Percentiles rank a stretch among this genome's conserved stretches.
phyloP scores from a whole-genome alignment of 2,113 vertebrate genomes.

The Puffinus mauretanicus region DNA sequence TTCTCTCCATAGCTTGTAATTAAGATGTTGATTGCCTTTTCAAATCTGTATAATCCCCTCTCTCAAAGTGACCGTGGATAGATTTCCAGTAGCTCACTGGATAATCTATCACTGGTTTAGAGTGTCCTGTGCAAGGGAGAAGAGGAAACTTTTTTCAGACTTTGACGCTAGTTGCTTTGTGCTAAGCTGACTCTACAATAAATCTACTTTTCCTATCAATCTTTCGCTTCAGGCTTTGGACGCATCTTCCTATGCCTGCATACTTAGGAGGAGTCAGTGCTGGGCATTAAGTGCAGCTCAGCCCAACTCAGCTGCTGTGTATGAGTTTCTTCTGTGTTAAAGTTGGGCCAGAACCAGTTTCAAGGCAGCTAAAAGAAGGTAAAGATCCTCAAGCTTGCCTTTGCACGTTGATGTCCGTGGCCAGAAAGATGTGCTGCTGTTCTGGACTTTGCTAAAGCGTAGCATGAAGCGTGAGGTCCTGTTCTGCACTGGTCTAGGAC shows the following conservation, averaged over 20 bases:
- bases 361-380: slow-evolving; percentile 21
- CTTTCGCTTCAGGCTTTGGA: background rate
- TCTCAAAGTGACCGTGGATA: background rate
- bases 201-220: background rate
- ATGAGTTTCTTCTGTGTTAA: background rate
- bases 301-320: background rate
- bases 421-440: background rate
- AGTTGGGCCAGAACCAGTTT: background rate
- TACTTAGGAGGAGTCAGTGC: background rate
- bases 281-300: background rate
- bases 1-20: background rate
- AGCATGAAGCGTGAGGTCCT: background rate
- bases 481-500: background rate
- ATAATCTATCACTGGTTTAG: background rate
- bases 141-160: background rate
- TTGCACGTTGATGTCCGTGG: background rate
- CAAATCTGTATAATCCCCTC: background rate
- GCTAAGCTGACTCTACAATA: background rate
- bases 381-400: background rate
- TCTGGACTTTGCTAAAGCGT: background rate
- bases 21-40: background rate
- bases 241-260: background rate
- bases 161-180: background rate
- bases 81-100: background rate
- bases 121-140: background rate